Base-by-base conservation (phyloP, 2,797 vertebrate species). In the Chelmon rostratus region DNA sequence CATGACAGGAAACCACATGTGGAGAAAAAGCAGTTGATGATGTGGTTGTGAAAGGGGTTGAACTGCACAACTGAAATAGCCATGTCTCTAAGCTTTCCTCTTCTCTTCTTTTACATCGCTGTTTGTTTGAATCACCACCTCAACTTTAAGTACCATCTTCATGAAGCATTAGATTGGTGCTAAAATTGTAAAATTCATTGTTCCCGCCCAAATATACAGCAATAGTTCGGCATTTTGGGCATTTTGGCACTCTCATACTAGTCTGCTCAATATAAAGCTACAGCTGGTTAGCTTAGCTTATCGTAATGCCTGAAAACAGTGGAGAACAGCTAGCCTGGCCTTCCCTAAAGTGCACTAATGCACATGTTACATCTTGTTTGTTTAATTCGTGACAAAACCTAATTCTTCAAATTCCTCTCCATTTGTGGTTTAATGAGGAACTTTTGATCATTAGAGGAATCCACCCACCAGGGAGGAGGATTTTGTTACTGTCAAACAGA, bases 1-100 rank as follows among this genome's bases (percentile, higher is more conserved):
- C 25, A 18, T 25, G 12, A 63, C 53, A 65, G 38, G n/a, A 54
- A 69, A 58, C 16, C 33, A 19, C 16, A 8, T 74, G 16, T 67
- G 21, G n/a, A 65, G 15, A 40, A 9, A 62, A 61, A 35, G 11
- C 12, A 50, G 25, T 33, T 25, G 6, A 40, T 33, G 47, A 58
- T 68, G 46, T 28, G 65, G 16, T 31, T 5, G 2, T 44, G 19
- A 33, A 65, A 52, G 18, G 25, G 65, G 7, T n/a, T 47, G 21
- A 50, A 49, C 49, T 74, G 33, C 47, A 54, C 23, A 0, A 5
- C 28, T 62, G 13, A 70, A 35, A 35, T 62, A 71, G 28, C 13
- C 53, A 23, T 7, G 28, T 57, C 56, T 76, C 25, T 33, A 19
- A 59, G 53, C 53, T 61, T 37, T 59, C 40, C 35, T 66, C 0